Conservation (phyloP, 2,113 vertebrate species). For the Dasypus novemcinctus region DNA sequence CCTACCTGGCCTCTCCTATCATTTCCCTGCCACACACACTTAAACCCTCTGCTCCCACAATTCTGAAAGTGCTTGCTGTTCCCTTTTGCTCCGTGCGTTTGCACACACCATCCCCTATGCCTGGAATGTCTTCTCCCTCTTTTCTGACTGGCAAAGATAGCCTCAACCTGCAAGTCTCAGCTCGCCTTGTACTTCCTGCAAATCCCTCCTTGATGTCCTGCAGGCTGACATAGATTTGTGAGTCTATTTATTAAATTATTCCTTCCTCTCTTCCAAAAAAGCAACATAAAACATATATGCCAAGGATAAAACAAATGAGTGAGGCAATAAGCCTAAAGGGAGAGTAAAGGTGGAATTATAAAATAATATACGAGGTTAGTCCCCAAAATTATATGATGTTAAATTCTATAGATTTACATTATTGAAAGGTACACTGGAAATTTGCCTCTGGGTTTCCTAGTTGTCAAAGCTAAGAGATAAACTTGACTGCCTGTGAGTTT, state of each 20-base stretch:
- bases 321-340: constrained; percentile 8
- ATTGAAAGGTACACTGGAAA: neutral
- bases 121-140: neutral
- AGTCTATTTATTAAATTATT: constrained; percentile 30
- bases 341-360: constrained; percentile 5
- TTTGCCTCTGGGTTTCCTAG: neutral
- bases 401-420: neutral
- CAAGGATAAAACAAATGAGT: neutral
- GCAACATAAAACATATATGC: constrained; percentile 2
- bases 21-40: neutral
- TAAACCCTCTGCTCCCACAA: neutral
- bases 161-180: neutral
- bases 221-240: neutral
- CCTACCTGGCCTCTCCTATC: neutral
- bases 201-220: neutral
- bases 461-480: constrained; percentile 9
- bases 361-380: neutral
- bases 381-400: neutral
- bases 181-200: neutral
- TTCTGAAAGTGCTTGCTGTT: neutral
- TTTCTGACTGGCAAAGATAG: neutral
- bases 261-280: neutral
- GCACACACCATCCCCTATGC: neutral
- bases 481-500: constrained; percentile 3
- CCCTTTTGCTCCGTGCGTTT: neutral